Evolutionary conservation across 2,888 invertebrate genomes (phyloP).

Genomic region (Drosophila differens): DNA sequence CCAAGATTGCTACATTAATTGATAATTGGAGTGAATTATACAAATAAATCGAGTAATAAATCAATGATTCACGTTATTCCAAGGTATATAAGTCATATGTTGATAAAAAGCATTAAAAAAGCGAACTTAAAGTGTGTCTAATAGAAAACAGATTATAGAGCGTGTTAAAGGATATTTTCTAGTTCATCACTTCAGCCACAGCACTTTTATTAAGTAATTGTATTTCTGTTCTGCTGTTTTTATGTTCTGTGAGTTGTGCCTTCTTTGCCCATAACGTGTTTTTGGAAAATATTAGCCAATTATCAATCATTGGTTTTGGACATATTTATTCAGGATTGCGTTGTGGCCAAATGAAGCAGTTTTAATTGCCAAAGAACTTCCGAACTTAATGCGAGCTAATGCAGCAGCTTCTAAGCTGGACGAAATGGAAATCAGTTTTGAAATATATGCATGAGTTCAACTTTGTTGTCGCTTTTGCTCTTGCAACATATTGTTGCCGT

Average conservation of each 20-base stretch:
- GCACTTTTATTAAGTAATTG: not conserved
- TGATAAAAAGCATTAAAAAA: not conserved
- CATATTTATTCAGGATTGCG: conserved; percentile 20
- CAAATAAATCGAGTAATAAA: not conserved
- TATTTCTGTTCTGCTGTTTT: conserved; percentile 1
- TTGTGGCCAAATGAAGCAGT: not conserved
- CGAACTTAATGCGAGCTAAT: not conserved
- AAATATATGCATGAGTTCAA: conserved; percentile 43
- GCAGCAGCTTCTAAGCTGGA: not conserved
- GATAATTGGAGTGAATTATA: too few species aligned
- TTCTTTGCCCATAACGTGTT: conserved; percentile 6
- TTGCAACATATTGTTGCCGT: conserved; percentile 38
- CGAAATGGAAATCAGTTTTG: conserved; percentile 37
- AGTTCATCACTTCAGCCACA: not conserved
- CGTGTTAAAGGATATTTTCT: not conserved
- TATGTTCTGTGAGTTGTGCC: conserved; percentile 7
- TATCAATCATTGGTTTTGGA: conserved; percentile 23
- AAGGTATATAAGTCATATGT: not conserved
- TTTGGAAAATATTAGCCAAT: conserved; percentile 46
- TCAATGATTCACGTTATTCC: not conserved
- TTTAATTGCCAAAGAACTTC: not conserved
- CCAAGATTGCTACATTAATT: not conserved
- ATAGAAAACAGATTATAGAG: not conserved
- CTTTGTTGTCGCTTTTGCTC: conserved; percentile 27
- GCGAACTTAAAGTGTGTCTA: not conserved